Conservation (phyloP, 2,113 vertebrate genomes). For the Prochilodus magdalenae region DNA sequence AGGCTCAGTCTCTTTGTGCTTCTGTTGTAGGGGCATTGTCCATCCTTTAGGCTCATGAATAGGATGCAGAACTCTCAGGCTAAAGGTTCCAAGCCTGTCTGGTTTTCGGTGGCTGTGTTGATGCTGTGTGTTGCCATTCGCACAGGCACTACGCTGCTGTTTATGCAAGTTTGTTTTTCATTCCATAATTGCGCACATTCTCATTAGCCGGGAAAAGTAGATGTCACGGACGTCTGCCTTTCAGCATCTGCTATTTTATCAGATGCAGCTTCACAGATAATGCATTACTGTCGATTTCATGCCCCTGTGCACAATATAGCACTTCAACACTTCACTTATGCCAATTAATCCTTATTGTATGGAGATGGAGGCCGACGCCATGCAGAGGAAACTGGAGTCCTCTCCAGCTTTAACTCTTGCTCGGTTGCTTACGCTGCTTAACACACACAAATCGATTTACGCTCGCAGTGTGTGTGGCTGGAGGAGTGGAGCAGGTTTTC, state of each 20-base stretch:
- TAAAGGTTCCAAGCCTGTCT: conserved; percentile 31
- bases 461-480: conserved; percentile 33
- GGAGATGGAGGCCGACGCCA: conserved; percentile 41
- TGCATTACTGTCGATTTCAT: conserved; percentile 60
- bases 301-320: conserved; percentile 57
- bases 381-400: conserved; percentile 46
- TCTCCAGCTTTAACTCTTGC: conserved; percentile 46
- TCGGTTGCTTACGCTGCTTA: conserved; percentile 38
- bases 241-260: conserved; percentile 69
- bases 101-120: conserved; percentile 12
- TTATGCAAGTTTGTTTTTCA: conserved; percentile 51
- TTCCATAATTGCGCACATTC: conserved; percentile 65
- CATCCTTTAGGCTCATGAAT: background rate
- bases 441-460: conserved; percentile 62
- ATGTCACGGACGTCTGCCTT: conserved; percentile 64
- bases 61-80: too few relatives aligned
- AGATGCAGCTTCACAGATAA: conserved; percentile 68
- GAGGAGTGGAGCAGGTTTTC: conserved; percentile 46
- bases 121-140: conserved; percentile 2
- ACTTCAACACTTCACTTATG: conserved; percentile 57
- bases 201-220: conserved; percentile 69
- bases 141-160: conserved; percentile 59
- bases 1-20: too few relatives aligned
- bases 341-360: conserved; percentile 59
- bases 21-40: background rate